phyloP scores from a whole-genome alignment of 2,888 invertebrate species.

The Phortica okadai region DNA sequence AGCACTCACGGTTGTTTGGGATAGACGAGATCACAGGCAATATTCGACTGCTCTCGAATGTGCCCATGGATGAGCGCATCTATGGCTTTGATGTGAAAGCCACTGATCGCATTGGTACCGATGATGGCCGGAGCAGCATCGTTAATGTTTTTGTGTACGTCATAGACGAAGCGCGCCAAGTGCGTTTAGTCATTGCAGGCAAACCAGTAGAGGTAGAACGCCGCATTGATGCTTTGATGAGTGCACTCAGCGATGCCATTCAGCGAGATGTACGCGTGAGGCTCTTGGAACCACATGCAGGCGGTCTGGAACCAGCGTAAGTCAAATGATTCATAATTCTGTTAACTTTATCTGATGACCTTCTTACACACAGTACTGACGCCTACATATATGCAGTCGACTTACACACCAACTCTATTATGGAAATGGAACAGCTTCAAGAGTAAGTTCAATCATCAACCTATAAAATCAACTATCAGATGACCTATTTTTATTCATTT shows the following conservation, averaged over 20 bases:
- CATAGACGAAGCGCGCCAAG: slow-evolving; percentile 87
- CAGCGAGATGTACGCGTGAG: slow-evolving; percentile 87
- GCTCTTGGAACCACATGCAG: slow-evolving; percentile 84
- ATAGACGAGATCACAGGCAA: slow-evolving; percentile 87
- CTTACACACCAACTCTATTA: slow-evolving; percentile 86
- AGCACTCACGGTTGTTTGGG: slow-evolving; percentile 85
- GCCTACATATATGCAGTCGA: slow-evolving; percentile 91
- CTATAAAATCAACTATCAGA: not conserved
- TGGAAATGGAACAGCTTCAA: slow-evolving; percentile 87
- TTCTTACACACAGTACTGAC: slow-evolving; percentile 82
- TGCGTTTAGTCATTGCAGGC: slow-evolving; percentile 86
- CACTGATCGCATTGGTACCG: slow-evolving; percentile 87
- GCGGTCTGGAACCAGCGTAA: slow-evolving; percentile 78
- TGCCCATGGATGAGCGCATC: slow-evolving; percentile 85
- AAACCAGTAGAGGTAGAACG: slow-evolving; percentile 87
- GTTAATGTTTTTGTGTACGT: slow-evolving; percentile 92
- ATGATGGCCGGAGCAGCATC: slow-evolving; percentile 89
- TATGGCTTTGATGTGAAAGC: slow-evolving; percentile 93
- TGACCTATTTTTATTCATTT: slow-evolving; percentile 36
- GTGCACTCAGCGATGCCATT: slow-evolving; percentile 83
- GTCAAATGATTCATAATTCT: slow-evolving; percentile 44
- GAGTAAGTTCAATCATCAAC: slow-evolving; percentile 79
- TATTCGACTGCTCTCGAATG: slow-evolving; percentile 82
- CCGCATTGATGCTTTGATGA: slow-evolving; percentile 83
- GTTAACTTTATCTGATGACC: not conserved